Percentiles rank a stretch among this genome's conserved stretches.
These are phyloP conservation scores for Neotoma lepida DNA, from an alignment of 2,113 vertebrate species.

Conservation along the genomic window DNA sequence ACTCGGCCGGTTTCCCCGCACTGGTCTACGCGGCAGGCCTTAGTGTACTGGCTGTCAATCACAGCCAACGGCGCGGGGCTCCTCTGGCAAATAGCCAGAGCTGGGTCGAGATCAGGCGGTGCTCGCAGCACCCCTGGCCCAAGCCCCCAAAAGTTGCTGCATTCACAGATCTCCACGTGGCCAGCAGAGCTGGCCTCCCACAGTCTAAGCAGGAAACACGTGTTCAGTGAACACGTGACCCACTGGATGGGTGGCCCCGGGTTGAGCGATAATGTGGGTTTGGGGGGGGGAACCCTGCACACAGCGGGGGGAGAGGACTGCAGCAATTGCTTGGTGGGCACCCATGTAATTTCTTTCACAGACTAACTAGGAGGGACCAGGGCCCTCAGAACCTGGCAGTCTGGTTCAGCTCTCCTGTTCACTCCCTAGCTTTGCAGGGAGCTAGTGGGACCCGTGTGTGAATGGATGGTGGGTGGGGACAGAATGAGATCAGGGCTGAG, in stretches of 20 bases:
- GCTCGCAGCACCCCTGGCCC: not conserved
- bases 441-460: not conserved
- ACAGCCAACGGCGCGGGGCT: not conserved
- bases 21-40: too few species aligned
- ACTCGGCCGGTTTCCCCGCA: not conserved
- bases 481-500: not conserved
- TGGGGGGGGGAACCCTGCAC: not conserved
- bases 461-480: not conserved
- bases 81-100: not conserved
- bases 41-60: not conserved
- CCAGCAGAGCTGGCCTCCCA: not conserved
- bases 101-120: not conserved
- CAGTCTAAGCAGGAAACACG: not conserved
- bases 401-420: not conserved
- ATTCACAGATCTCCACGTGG: slow-evolving; percentile 7
- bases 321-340: not conserved
- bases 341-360: not conserved
- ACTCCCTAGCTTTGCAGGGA: not conserved
- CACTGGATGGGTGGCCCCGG: not conserved
- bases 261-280: not conserved
- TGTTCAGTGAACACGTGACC: not conserved
- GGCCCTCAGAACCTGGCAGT: not conserved
- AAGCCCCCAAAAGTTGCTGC: not conserved
- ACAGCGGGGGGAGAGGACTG: not conserved
- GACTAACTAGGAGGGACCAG: not conserved